Conservation (phyloP, 92 coral and sea anemone species). For the Diadumene lineata region DNA sequence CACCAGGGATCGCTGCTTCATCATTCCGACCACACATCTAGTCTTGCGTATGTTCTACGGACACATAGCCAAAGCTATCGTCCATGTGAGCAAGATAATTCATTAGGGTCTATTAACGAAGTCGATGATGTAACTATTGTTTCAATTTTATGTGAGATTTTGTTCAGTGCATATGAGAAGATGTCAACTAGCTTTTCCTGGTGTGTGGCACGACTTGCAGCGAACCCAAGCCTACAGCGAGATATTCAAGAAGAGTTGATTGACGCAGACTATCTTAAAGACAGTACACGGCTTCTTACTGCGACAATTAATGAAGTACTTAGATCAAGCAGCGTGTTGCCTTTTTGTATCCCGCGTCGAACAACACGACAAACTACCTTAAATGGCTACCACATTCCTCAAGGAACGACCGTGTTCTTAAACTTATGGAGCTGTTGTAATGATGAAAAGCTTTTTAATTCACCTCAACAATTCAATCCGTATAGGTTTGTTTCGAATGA, state of each 20-base stretch:
- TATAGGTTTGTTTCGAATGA: constrained; percentile 45
- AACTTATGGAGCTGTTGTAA: constrained; percentile 55
- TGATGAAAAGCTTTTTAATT: constrained; percentile 35
- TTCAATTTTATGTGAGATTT: constrained; percentile 17
- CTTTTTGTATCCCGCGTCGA: constrained; percentile 56
- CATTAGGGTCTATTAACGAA: not conserved
- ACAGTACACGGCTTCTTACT: constrained; percentile 30
- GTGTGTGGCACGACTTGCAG: constrained; percentile 44
- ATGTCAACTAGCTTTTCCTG: constrained; percentile 26
- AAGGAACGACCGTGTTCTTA: constrained; percentile 49
- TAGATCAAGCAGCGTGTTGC: constrained; percentile 44
- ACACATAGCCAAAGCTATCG: constrained; percentile 3
- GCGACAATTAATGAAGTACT: constrained; percentile 59
- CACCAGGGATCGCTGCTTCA: constrained; percentile 21
- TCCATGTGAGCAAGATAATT: not conserved
- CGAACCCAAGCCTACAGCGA: constrained; percentile 22
- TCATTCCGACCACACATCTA: not conserved
- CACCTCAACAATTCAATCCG: constrained; percentile 54
- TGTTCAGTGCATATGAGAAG: constrained; percentile 39
- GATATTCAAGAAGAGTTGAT: constrained; percentile 19
- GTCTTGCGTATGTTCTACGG: constrained; percentile 28
- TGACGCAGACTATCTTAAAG: not conserved
- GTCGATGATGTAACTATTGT: constrained; percentile 22
- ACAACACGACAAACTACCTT: constrained; percentile 54
- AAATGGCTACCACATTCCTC: constrained; percentile 44